Conservation (phyloP, 2,113 vertebrate genomes). For the Girardinichthys multiradiatus region DNA sequence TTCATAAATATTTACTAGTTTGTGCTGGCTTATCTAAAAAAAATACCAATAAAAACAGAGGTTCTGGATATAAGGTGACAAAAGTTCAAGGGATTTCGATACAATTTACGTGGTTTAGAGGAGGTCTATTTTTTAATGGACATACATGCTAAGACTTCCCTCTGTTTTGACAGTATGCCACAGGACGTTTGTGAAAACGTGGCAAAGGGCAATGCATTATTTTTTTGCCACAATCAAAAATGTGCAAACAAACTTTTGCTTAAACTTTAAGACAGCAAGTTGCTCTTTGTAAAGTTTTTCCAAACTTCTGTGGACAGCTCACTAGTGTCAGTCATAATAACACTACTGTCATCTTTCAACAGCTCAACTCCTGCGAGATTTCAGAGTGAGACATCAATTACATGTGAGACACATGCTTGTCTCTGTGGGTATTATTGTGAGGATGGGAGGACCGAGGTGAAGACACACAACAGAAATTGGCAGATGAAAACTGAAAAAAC, state of each 20-base stretch:
- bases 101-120: no score
- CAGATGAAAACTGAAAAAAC: neutral
- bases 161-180: neutral
- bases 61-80: no score
- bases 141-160: neutral
- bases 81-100: no score
- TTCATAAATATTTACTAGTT: no score
- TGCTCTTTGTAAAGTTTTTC: neutral
- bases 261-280: neutral
- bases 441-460: neutral
- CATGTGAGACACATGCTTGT: neutral
- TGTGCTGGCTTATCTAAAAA: no score
- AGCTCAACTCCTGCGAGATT: neutral
- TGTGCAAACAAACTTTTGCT: neutral
- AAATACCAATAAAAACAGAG: no score
- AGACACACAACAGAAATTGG: neutral
- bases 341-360: neutral
- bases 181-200: no score
- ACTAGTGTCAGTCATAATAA: neutral
- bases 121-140: no score
- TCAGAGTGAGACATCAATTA: neutral
- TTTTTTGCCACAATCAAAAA: neutral
- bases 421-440: neutral
- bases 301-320: neutral
- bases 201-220: neutral